phyloP scores from a whole-genome alignment of 2,888 invertebrate species.

The Athalia cordata region DNA sequence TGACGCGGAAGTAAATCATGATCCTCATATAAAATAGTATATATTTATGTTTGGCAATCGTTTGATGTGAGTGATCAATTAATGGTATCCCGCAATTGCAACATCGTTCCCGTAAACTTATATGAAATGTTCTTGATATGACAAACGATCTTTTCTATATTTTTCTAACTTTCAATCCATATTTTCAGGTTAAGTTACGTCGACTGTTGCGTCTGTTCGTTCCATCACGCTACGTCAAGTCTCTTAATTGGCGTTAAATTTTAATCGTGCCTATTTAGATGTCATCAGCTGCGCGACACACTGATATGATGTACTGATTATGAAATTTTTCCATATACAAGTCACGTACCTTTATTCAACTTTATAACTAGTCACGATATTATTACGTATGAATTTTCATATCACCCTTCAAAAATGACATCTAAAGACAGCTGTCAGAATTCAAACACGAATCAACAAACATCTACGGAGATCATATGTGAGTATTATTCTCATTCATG shows the following conservation, averaged over 20 bases:
- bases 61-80: background rate
- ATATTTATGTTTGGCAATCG: background rate
- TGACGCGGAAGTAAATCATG: background rate
- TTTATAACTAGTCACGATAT: background rate
- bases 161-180: background rate
- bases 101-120: no score
- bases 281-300: background rate
- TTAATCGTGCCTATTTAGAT: background rate
- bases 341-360: background rate
- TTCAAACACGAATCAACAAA: constrained; percentile 30
- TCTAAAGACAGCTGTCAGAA: constrained; percentile 28
- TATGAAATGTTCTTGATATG: background rate
- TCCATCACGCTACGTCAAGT: no score
- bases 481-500: background rate
- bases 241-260: background rate
- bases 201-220: background rate
- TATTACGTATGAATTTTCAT: background rate
- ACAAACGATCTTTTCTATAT: background rate
- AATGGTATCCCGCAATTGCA: background rate
- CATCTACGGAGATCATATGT: constrained; percentile 15
- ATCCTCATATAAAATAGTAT: background rate
- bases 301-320: constrained; percentile 2
- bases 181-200: constrained; percentile 23
- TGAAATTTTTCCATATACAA: background rate
- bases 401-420: background rate